These are phyloP conservation scores for Condylura cristata DNA, from an alignment of 2,113 vertebrate species.

Conservation along the genomic window DNA sequence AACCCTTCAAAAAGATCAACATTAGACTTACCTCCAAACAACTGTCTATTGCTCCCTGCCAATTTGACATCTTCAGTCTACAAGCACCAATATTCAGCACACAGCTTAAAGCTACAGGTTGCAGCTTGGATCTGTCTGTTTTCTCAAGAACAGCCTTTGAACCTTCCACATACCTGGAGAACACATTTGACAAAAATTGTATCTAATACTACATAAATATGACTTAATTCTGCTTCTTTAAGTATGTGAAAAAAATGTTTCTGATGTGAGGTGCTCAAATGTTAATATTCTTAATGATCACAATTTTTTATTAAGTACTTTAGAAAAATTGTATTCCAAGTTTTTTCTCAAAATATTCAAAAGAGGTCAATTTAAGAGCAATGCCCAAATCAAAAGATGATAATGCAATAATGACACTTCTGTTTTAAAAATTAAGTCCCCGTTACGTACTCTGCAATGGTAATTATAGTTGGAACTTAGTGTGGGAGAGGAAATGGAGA, in stretches of 20 bases:
- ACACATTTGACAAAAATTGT: constrained; percentile 3
- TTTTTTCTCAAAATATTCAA: neutral
- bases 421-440: constrained; percentile 17
- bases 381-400: neutral
- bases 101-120: constrained; percentile 91
- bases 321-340: neutral
- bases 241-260: neutral
- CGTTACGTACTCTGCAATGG: neutral
- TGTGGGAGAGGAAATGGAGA: neutral
- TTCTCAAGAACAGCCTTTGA: constrained; percentile 85
- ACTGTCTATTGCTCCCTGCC: constrained; percentile 94
- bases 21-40: constrained; percentile 91
- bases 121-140: constrained; percentile 86
- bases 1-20: neutral
- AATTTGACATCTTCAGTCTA: constrained; percentile 93
- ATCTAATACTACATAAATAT: neutral
- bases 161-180: constrained; percentile 91
- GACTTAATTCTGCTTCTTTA: neutral
- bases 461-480: neutral
- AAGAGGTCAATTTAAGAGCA: neutral
- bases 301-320: neutral
- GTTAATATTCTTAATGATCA: neutral
- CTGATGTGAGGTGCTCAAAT: neutral
- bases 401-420: neutral
- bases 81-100: constrained; percentile 95